Evolutionary conservation across 1,140 invertebrate species (phyloP).

Genomic region (Ericerus pela): DNA sequence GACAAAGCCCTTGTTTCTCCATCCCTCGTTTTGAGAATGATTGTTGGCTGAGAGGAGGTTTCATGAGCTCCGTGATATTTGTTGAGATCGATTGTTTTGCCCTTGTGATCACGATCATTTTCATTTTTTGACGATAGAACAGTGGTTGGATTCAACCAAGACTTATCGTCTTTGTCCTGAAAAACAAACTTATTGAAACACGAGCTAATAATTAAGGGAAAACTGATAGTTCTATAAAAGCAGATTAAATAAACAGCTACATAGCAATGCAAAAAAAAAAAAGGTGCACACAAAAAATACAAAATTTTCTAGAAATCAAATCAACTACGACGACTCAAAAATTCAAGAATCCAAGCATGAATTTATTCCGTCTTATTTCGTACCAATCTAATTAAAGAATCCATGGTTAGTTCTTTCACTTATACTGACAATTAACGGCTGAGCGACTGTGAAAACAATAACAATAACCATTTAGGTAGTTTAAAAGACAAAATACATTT

Average conservation of each 20-base stretch:
- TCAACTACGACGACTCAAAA: background rate
- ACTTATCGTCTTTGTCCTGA: background rate
- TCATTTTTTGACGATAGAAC: background rate
- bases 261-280: background rate
- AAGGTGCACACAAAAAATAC: background rate
- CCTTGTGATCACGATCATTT: background rate
- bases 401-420: too few species aligned
- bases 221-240: too few species aligned
- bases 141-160: background rate
- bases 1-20: constrained; percentile 36
- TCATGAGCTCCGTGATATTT: constrained; percentile 18
- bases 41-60: constrained; percentile 31
- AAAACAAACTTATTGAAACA: too few species aligned
- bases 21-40: constrained; percentile 38
- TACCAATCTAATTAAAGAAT: constrained; percentile 5
- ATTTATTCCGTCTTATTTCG: background rate
- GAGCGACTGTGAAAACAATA: too few species aligned
- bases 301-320: background rate
- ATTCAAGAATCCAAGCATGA: constrained; percentile 1
- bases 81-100: too few species aligned
- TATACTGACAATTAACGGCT: too few species aligned
- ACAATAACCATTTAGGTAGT: too few species aligned
- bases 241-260: background rate
- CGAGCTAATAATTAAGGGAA: too few species aligned
- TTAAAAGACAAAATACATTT: too few species aligned